Percentiles rank a stretch among this genome's conserved stretches.
phyloP scores from a whole-genome alignment of 1,140 invertebrate species.

The Papilio glaucus region DNA sequence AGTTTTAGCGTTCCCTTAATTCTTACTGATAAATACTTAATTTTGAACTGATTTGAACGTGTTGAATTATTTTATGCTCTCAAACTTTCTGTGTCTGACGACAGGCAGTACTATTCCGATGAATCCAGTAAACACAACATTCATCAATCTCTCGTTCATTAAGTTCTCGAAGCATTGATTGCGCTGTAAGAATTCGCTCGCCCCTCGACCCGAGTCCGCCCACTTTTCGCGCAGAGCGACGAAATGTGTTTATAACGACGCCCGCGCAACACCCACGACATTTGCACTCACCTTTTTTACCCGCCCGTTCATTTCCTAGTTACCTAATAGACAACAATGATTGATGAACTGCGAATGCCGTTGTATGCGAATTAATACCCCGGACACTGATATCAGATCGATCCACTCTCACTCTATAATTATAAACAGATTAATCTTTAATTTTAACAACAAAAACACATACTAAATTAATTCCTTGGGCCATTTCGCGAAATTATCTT shows the following conservation, averaged over 20 bases:
- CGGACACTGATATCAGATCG: slow-evolving; percentile 44
- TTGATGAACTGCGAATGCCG: slow-evolving; percentile 52
- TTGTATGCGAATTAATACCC: slow-evolving; percentile 52
- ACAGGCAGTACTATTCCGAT: neutral
- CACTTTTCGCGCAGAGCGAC: slow-evolving; percentile 62
- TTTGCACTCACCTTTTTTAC: slow-evolving; percentile 54
- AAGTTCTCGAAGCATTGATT: slow-evolving; percentile 60
- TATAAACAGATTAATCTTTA: slow-evolving; percentile 64
- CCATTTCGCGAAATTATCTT: slow-evolving; percentile 41
- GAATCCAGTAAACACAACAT: slow-evolving; percentile 41
- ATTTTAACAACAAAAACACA: slow-evolving; percentile 44
- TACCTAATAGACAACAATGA: slow-evolving; percentile 69
- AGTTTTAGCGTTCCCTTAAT: too few relatives aligned
- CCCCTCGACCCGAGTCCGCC: slow-evolving; percentile 54
- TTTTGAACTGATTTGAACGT: too few relatives aligned
- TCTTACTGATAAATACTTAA: too few relatives aligned
- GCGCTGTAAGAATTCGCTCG: slow-evolving; percentile 49
- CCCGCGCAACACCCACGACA: slow-evolving; percentile 67
- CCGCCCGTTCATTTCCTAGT: slow-evolving; percentile 60
- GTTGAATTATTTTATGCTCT: neutral
- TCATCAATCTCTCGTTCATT: slow-evolving; percentile 71
- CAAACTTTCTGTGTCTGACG: neutral
- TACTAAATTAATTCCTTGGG: slow-evolving; percentile 49
- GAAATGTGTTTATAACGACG: slow-evolving; percentile 79
- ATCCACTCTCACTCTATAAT: slow-evolving; percentile 55